Evolutionary conservation across 2,888 invertebrate genomes (phyloP).

Genomic region (Hydroisotoma schaefferi): DNA sequence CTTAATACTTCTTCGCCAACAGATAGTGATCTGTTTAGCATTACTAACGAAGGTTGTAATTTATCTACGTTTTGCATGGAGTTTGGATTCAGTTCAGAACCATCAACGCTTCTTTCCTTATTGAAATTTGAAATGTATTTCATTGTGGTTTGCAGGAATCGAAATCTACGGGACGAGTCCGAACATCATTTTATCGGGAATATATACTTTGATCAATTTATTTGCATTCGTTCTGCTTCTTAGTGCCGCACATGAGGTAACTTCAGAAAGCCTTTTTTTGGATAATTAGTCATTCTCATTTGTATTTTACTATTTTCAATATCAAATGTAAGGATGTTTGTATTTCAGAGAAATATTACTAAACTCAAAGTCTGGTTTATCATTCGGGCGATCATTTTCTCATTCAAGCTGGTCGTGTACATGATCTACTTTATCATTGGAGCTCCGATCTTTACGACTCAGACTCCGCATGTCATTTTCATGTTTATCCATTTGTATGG

Average conservation of each 20-base stretch:
- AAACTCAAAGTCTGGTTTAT: constrained; percentile 37
- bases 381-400: constrained; percentile 25
- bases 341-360: constrained; percentile 28
- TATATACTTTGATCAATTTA: constrained; percentile 24
- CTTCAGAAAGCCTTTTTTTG: not conserved
- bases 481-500: constrained; percentile 35
- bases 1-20: not conserved
- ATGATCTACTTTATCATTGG: constrained; percentile 28
- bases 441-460: constrained; percentile 18
- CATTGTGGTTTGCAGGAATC: constrained; percentile 19
- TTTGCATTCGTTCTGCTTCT: constrained; percentile 20
- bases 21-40: too few relatives aligned
- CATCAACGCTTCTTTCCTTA: too few relatives aligned
- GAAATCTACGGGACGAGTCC: constrained; percentile 17
- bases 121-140: not conserved
- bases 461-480: constrained; percentile 37
- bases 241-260: constrained; percentile 23
- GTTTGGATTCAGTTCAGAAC: not conserved
- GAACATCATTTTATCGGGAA: constrained; percentile 21
- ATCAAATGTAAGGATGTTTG: not conserved
- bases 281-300: not conserved
- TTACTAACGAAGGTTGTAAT: not conserved
- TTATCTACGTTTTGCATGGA: not conserved
- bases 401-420: constrained; percentile 34
- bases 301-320: not conserved